Evolutionary conservation across 2,888 invertebrate genomes (phyloP).

Genomic region (Drosophila siamana): DNA sequence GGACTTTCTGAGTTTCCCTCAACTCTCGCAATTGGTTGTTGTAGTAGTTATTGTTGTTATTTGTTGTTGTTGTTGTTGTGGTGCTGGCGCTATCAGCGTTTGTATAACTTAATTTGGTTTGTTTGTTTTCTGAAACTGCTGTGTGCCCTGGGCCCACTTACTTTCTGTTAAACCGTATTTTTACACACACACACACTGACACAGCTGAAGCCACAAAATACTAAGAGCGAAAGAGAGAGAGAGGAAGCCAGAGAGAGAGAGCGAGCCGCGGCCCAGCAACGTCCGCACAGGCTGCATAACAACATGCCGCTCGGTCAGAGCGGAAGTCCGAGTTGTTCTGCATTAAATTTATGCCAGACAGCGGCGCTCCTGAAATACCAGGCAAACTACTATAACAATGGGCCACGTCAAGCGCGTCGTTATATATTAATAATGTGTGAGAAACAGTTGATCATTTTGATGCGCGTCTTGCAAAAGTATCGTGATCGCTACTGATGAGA

Average conservation of each 20-base stretch:
- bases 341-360: conserved; percentile 73
- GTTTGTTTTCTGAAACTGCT: conserved; percentile 52
- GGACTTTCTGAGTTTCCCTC: conserved; percentile 29
- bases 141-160: conserved; percentile 44
- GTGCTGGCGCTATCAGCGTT: conserved; percentile 63
- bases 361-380: conserved; percentile 28
- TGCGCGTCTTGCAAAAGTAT: no score
- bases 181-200: conserved; percentile 36
- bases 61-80: conserved; percentile 18
- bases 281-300: conserved; percentile 62
- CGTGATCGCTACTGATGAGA: no score
- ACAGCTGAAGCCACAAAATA: conserved; percentile 3
- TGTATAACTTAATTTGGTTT: conserved; percentile 75
- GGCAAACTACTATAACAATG: conserved; percentile 45
- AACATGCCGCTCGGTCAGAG: conserved; percentile 74
- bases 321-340: conserved; percentile 75
- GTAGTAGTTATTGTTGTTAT: conserved; percentile 14
- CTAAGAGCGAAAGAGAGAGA: conserved; percentile 2
- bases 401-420: conserved; percentile 19
- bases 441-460: not conserved
- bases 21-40: conserved; percentile 15
- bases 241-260: not conserved
- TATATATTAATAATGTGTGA: not conserved
- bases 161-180: conserved; percentile 66
- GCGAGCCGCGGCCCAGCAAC: conserved; percentile 20